Base-by-base conservation (phyloP, 2,888 invertebrate genomes). In the Drosophila neonasuta region DNA sequence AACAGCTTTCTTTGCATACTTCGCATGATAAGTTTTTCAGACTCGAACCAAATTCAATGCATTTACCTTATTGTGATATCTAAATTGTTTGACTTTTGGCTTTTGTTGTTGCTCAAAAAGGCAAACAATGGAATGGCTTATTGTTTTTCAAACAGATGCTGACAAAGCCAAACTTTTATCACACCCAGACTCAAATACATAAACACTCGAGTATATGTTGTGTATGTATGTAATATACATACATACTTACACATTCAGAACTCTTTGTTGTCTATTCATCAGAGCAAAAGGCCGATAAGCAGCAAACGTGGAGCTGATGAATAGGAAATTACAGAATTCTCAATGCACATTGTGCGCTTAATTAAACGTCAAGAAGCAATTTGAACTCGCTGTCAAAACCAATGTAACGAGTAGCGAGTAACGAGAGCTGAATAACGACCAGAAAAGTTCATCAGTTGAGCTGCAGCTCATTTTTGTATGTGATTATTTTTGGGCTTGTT, bases 61-160 rank as follows among this genome's bases (percentile, higher is more conserved):
- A 74, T 64, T 74, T 77, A 66, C 61, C 64, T 71, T 74, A 74
- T 74, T 82, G 67, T 85, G 68, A 64, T 70, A 68, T 68, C 80
- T 75, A 74, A 83, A 80, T 77, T 83, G 75, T 75, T 80, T 75
- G 73, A 68, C 63, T 77, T 54, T 59, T 44, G 54, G 67, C 80
- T 45, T 66, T 81, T 83, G 80, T 83, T 86, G 67, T 78, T 86
- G 80, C 74, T 78, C 59, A 68, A 80, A 83, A 80, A 80, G 71
- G 51, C 78, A 81, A 83, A 86, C 81, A 81, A 80, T 86, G 59
- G 68, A 13, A 46, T 61, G 49, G 60, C 58, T 80, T 68, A 86
- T 86, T 86, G 81, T 83, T 78, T 77, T 66, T 68, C 64, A 61
- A 69, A 71, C 55, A 61, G 52, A 71, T 72, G 54, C 77, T 71